These are phyloP conservation scores for Poeciliopsis prolifica DNA, from an alignment of 2,113 vertebrate genomes.

Conservation along the genomic window DNA sequence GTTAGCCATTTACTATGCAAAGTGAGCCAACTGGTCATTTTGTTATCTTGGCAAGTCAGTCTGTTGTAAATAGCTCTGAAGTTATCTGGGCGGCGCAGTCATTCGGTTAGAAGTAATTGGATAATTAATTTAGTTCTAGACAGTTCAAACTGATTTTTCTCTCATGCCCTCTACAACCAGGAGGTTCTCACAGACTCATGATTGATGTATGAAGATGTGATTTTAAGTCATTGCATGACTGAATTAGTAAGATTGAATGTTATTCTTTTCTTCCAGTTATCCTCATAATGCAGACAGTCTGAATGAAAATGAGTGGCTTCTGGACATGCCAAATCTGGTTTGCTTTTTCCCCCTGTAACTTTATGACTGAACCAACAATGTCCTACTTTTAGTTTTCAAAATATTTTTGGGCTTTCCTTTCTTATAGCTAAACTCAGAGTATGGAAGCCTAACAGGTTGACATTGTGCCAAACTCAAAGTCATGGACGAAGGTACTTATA, in stretches of 20 bases:
- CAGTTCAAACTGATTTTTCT: constrained; percentile 77
- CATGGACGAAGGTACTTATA: not conserved
- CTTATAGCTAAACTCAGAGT: not conserved
- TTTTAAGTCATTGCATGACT: too few species aligned
- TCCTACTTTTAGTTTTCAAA: too few species aligned
- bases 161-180: constrained; percentile 48
- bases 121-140: constrained; percentile 81
- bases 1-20: constrained; percentile 56
- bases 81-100: constrained; percentile 78
- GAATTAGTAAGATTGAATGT: too few species aligned
- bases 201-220: constrained; percentile 70
- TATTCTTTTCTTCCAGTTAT: too few species aligned
- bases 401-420: too few species aligned
- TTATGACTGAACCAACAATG: too few species aligned
- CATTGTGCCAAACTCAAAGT: too few species aligned
- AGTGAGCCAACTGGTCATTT: constrained; percentile 65
- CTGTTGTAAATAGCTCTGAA: constrained; percentile 74
- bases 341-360: too few species aligned
- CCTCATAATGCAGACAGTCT: too few species aligned
- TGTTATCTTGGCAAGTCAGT: constrained; percentile 74
- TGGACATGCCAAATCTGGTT: too few species aligned
- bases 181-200: constrained; percentile 62
- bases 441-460: too few species aligned
- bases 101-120: constrained; percentile 77
- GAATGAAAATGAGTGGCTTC: constrained; percentile 14